phyloP scores from a whole-genome alignment of 2,797 vertebrate genomes.

The Betta splendens region DNA sequence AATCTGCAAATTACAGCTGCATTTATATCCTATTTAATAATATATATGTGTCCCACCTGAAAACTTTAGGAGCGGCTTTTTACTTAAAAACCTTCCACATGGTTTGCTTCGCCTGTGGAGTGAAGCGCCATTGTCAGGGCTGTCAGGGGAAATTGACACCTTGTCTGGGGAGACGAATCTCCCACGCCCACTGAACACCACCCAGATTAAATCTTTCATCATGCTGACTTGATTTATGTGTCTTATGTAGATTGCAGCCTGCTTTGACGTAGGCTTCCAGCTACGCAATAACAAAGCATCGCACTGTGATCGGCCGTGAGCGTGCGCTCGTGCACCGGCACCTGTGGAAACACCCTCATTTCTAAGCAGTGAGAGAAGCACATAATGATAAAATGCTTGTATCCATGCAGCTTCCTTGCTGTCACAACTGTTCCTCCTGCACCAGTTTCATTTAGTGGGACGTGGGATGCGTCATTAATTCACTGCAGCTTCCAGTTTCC shows the following conservation, averaged over 20 bases:
- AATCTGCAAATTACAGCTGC: neutral
- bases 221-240: constrained; percentile 60
- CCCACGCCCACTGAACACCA: constrained; percentile 47
- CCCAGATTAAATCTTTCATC: constrained; percentile 67
- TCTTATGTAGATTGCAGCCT: constrained; percentile 44
- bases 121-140: constrained; percentile 36
- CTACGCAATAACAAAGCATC: constrained; percentile 26
- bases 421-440: too few species aligned
- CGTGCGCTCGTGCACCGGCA: constrained; percentile 14
- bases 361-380: too few species aligned
- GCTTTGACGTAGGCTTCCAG: constrained; percentile 34
- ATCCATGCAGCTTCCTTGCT: too few species aligned
- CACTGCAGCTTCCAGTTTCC: too few species aligned
- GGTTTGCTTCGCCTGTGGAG: too few species aligned
- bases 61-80: too few species aligned
- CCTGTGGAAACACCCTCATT: too few species aligned
- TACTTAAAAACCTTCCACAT: too few species aligned
- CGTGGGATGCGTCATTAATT: too few species aligned
- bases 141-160: constrained; percentile 41
- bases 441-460: too few species aligned
- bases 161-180: constrained; percentile 58
- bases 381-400: too few species aligned
- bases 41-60: neutral
- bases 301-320: constrained; percentile 18
- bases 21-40: neutral